phyloP scores from a whole-genome alignment of 1,140 invertebrate species.

The Macrostomum lignano region DNA sequence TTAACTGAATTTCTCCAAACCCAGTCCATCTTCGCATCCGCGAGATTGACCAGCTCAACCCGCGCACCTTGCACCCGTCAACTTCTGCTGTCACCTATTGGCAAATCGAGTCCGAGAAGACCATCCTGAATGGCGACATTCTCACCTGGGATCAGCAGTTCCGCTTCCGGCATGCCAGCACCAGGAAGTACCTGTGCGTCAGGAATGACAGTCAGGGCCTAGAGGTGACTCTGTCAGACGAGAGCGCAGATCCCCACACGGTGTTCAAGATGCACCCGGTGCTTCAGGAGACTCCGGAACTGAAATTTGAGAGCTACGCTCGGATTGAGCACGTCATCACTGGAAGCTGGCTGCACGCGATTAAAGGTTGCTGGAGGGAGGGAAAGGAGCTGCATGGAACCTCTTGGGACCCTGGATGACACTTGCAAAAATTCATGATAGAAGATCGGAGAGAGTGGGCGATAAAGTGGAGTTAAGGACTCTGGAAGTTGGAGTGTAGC shows the following conservation, averaged over 20 bases:
- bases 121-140: constrained; percentile 10
- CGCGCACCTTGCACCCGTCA: constrained; percentile 8
- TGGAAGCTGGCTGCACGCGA: constrained; percentile 8
- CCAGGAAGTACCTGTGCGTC: constrained; percentile 10
- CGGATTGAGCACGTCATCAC: constrained; percentile 9
- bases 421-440: no score
- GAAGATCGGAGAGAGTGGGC: no score
- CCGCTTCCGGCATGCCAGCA: constrained; percentile 8
- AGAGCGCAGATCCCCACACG: constrained; percentile 8
- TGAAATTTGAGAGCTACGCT: constrained; percentile 8
- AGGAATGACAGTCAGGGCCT: constrained; percentile 12
- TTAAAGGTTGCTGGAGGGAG: no score
- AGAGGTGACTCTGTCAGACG: constrained; percentile 13
- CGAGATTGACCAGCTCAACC: constrained; percentile 8
- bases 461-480: no score
- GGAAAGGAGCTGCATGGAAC: no score
- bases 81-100: constrained; percentile 9
- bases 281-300: constrained; percentile 8
- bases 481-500: no score
- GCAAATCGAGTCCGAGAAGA: constrained; percentile 9
- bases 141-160: constrained; percentile 10
- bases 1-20: neutral
- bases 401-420: no score
- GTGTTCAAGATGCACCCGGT: constrained; percentile 10
- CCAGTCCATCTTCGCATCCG: constrained; percentile 9